Evolutionary conservation across 2,888 invertebrate species (phyloP), one percentile per base, ranked within the genome.

Genomic region (Alviniconcha strummeri): DNA sequence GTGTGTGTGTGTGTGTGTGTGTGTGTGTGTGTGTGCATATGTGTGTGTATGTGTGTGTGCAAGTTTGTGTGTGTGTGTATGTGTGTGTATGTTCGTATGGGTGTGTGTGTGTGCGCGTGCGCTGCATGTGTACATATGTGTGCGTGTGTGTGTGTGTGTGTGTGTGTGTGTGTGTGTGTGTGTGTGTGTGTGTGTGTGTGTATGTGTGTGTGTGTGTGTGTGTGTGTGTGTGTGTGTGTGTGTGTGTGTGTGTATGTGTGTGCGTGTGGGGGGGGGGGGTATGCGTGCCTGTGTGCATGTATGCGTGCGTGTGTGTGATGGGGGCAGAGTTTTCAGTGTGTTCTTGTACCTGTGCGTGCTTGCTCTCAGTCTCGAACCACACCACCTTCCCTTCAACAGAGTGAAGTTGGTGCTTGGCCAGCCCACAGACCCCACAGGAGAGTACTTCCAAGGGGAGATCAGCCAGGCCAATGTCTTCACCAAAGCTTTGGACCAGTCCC

Each of bases 391-490:
- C 1, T 17, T 17, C 4, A 3, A 57, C 77, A 87, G 87, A 60
- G 54, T 86, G 19, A 76, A 69, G 4, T 69, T 87, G 64, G 13
- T 81, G 5, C 77, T 86, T 17, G 87, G 85, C 17, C 86, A 87
- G 78, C 81, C 80, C 17, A 15, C 55, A 4, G 67, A 17, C n/a
- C 55, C 11, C 57, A 69, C 11, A 67, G 69, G 69, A 52, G 56
- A 77, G 69, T 81, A 81, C 77, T 89, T 91, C 85, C 85, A 85
- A 83, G 91, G 91, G 54, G 88, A 90, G 78, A 82, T 91, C 7
- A 88, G 89, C 74, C 89, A 88, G 17, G 85, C 90, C 15, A 90
- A 90, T 82, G 74, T 91, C 11, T 90, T 89, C 85, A 87, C 87
- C 75, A 69, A 60, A 36, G 77, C 74, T 11, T 80, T 88, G 52